Percentiles rank a stretch among this genome's conserved stretches.
phyloP scores from a whole-genome alignment of 1,140 invertebrate species.

The Brachionus calyciflorus region DNA sequence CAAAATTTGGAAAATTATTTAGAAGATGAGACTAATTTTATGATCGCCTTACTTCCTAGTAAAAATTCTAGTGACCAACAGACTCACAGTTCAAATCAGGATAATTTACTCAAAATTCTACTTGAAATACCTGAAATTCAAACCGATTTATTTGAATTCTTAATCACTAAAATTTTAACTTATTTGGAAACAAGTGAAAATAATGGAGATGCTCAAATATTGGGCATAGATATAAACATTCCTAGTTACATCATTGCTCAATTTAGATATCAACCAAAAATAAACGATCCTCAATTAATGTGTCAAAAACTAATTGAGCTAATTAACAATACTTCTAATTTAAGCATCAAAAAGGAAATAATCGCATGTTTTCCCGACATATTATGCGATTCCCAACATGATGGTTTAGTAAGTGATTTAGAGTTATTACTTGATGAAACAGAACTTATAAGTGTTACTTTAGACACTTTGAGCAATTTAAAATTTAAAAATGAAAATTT shows the following conservation, averaged over 20 bases:
- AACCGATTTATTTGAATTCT: neutral
- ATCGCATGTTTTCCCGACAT: constrained; percentile 38
- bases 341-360: constrained; percentile 27
- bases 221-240: neutral
- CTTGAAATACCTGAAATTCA: constrained; percentile 22
- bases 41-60: constrained; percentile 14
- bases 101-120: constrained; percentile 25
- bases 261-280: constrained; percentile 28
- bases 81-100: constrained; percentile 36
- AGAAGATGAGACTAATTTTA: constrained; percentile 25
- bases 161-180: constrained; percentile 7
- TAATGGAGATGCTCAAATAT: neutral
- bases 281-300: constrained; percentile 1
- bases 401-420: neutral
- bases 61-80: neutral
- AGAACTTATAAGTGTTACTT: constrained; percentile 2
- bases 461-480: constrained; percentile 15
- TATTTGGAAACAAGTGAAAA: neutral
- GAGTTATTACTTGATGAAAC: neutral
- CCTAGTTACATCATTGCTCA: constrained; percentile 13
- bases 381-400: constrained; percentile 1
- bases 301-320: constrained; percentile 36
- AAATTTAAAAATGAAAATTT: constrained; percentile 30
- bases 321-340: neutral
- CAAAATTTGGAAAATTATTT: neutral